Conservation (phyloP, 1,140 invertebrate species). For the Drosophila neocordata region DNA sequence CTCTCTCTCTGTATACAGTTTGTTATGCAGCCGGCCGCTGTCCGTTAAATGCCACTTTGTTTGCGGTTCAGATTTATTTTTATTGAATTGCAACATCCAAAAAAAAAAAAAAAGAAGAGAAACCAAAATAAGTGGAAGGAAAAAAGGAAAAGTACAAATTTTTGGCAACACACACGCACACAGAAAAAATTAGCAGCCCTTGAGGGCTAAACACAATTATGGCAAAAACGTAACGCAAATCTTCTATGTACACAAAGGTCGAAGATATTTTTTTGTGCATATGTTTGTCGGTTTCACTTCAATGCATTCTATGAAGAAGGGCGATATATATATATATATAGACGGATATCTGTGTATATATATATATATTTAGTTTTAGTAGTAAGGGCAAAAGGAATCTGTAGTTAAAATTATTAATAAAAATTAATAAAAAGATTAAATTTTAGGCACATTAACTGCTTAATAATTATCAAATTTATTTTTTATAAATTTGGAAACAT, state of each 20-base stretch:
- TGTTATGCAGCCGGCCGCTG: conserved; percentile 41
- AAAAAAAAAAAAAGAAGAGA: neutral
- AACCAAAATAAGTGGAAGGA: conserved; percentile 19
- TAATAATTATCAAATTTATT: too few species aligned
- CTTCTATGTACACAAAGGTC: conserved; percentile 9
- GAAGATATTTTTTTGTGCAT: conserved; percentile 16
- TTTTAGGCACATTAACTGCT: too few species aligned
- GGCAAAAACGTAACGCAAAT: conserved; percentile 9
- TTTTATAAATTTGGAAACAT: too few species aligned
- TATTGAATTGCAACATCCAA: conserved; percentile 61
- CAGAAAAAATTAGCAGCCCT: conserved; percentile 45
- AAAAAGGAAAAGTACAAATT: conserved; percentile 26
- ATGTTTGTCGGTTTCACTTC: neutral
- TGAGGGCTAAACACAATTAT: conserved; percentile 30
- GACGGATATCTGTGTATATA: too few species aligned
- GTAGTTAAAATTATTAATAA: too few species aligned
- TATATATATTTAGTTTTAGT: too few species aligned
- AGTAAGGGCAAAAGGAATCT: too few species aligned
- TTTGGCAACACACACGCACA: neutral
- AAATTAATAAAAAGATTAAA: too few species aligned
- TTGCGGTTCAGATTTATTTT: conserved; percentile 77
- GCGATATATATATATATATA: too few species aligned
- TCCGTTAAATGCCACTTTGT: conserved; percentile 59
- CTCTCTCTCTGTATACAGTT: neutral
- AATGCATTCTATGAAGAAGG: neutral